Base-by-base conservation (phyloP, 2,888 invertebrate genomes). In the Trissoscelio sp. region DNA sequence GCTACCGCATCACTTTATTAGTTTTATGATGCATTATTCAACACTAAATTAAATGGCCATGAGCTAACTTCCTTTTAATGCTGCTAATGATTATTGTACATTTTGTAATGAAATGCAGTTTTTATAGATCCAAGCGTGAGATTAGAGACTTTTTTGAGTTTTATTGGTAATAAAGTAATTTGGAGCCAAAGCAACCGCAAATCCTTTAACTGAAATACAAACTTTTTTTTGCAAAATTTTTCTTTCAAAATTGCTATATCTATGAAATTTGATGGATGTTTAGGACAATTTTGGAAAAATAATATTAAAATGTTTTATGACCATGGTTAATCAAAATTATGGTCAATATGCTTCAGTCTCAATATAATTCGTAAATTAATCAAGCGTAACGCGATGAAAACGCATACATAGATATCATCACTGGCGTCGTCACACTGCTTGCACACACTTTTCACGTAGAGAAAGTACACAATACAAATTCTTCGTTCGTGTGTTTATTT, bases 1-100 rank as follows among this genome's bases (percentile, higher is more conserved):
- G 64, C 72, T 74, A 79, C 79, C 73, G 73, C 79, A 79, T 79
- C 79, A 74, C 73, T 79, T 79, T 79, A 79, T 79, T 79, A 79
- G 69, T 69, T 74, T 79, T 79, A 79, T 34, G 73, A 74, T 73
- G 53, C 67, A 79, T 79, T 73, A 79, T 79, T 74, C 73, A 79
- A 74, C 73, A 62, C 39, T 39, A 69, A 79, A 74, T 79, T 74
- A 74, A 79, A 55, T 24, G 79, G 31, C 60, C 73, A 60, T 79
- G 67, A 79, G 73, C 79, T 74, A 79, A 79, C 73, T 79, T 79
- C 79, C 79, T 67, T 73, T 69, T 53, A 74, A 66, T 22, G 24
- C 12, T 22, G 39, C 46, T 74, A 62, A 79, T 66, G 67, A 73
- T 53, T 39, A 55, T 67, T 60, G 12, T 48, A 24, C 60, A n/a